phyloP scores from a whole-genome alignment of 2,888 invertebrate genomes.

The Apamea epomidion region DNA sequence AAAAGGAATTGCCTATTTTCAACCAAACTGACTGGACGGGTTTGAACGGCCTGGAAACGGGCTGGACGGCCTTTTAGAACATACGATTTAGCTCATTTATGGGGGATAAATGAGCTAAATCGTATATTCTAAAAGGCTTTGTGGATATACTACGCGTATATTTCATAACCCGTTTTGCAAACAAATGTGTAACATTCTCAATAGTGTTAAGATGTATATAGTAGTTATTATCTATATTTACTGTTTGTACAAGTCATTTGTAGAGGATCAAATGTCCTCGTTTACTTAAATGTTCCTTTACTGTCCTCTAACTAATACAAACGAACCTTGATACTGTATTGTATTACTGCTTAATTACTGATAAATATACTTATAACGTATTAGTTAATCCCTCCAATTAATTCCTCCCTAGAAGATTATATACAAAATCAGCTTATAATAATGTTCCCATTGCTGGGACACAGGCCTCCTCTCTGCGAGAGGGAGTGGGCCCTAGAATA shows the following conservation, averaged over 20 bases:
- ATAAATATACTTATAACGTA: too few species aligned
- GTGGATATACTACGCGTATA: neutral
- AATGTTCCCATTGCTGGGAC: too few species aligned
- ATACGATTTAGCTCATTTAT: too few species aligned
- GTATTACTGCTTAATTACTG: too few species aligned
- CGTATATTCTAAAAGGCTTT: neutral
- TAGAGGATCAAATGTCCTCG: slow-evolving; percentile 18
- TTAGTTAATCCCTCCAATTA: too few species aligned
- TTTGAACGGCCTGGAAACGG: too few species aligned
- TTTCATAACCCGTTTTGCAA: neutral
- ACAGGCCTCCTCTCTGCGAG: too few species aligned
- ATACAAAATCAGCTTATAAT: too few species aligned
- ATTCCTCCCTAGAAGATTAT: too few species aligned
- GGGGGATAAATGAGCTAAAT: slow-evolving; percentile 17
- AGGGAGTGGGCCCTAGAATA: too few species aligned
- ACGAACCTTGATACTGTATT: neutral
- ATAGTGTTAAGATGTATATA: slow-evolving; percentile 9
- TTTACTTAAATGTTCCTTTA: slow-evolving; percentile 16
- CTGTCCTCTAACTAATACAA: neutral
- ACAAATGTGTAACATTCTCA: neutral
- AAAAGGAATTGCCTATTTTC: slow-evolving; percentile 15
- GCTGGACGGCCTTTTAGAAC: too few species aligned
- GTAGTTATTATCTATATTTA: neutral
- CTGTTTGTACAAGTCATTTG: slow-evolving; percentile 2
- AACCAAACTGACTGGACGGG: neutral